These are phyloP conservation scores for Orientallactaga sibirica DNA, from an alignment of 2,797 vertebrate species.

Conservation along the genomic window DNA sequence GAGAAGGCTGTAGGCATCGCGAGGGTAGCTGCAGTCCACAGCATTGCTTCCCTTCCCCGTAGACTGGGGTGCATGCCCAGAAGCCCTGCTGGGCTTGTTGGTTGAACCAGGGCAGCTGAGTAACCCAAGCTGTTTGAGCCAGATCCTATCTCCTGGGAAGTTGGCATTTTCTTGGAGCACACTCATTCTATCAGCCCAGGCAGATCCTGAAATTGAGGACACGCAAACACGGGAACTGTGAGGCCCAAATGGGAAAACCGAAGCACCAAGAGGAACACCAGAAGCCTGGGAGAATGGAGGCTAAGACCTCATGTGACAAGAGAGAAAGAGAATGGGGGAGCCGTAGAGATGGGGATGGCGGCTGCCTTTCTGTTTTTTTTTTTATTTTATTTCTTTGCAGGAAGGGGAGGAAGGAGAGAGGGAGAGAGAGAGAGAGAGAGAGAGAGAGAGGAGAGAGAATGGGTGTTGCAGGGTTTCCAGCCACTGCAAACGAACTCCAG, in stretches of 20 bases:
- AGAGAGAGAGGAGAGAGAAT: too few species aligned
- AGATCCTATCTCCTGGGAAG: neutral
- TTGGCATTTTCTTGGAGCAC: neutral
- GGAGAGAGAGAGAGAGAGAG: too few species aligned
- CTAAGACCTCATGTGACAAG: neutral
- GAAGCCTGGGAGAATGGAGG: neutral
- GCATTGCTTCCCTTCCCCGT: neutral
- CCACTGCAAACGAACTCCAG: too few species aligned
- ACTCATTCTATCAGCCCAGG: neutral
- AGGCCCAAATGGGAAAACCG: neutral
- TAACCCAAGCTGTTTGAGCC: neutral
- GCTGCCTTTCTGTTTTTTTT: neutral
- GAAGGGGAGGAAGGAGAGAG: too few species aligned
- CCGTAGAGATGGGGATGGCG: fast-evolving
- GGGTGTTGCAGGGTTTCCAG: too few species aligned
- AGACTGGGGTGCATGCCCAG: neutral
- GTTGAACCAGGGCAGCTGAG: neutral
- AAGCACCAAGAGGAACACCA: neutral
- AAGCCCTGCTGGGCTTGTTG: neutral
- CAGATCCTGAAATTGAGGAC: neutral
- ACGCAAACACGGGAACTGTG: neutral
- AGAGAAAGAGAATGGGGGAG: neutral
- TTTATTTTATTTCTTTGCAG: too few species aligned
- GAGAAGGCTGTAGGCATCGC: neutral
- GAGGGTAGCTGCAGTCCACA: neutral